These are phyloP conservation scores for Poeciliopsis turrubarensis DNA, from an alignment of 2,113 vertebrate species.

Conservation along the genomic window DNA sequence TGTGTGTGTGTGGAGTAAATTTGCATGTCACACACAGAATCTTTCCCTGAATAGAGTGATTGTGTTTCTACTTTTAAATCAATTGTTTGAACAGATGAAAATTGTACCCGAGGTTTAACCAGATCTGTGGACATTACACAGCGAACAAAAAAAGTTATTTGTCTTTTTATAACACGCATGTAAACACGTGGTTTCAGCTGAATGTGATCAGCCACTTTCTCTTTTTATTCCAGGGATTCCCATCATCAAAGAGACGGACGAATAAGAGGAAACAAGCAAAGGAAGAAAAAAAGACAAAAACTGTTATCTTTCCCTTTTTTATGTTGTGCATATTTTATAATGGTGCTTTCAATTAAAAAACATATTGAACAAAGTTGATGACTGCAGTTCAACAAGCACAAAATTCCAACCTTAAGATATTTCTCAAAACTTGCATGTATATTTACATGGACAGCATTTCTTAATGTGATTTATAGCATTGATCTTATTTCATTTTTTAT, in stretches of 20 bases:
- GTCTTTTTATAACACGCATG: too few species aligned
- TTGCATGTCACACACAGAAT: too few species aligned
- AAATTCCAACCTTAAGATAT: neutral
- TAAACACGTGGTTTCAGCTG: neutral
- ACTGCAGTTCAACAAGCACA: slow-evolving; percentile 27
- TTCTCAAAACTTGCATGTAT: neutral
- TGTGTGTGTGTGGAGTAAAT: too few species aligned
- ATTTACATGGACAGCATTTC: too few species aligned
- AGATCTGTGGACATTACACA: too few species aligned
- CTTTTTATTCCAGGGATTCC: slow-evolving; percentile 68
- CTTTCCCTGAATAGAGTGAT: too few species aligned
- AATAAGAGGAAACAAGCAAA: slow-evolving; percentile 63
- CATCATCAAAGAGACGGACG: slow-evolving; percentile 74
- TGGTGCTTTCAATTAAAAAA: slow-evolving; percentile 1
- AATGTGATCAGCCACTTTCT: neutral
- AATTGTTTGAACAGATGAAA: too few species aligned
- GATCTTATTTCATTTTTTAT: too few species aligned
- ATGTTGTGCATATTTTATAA: slow-evolving; percentile 6
- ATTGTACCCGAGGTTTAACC: too few species aligned
- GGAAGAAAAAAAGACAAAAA: slow-evolving; percentile 30
- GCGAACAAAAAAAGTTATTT: too few species aligned
- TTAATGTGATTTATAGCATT: too few species aligned
- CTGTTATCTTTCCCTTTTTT: slow-evolving; percentile 9
- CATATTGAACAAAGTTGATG: neutral
- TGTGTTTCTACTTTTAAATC: too few species aligned